Conservation (phyloP, 1,140 invertebrate genomes). For the Argopecten irradians region DNA sequence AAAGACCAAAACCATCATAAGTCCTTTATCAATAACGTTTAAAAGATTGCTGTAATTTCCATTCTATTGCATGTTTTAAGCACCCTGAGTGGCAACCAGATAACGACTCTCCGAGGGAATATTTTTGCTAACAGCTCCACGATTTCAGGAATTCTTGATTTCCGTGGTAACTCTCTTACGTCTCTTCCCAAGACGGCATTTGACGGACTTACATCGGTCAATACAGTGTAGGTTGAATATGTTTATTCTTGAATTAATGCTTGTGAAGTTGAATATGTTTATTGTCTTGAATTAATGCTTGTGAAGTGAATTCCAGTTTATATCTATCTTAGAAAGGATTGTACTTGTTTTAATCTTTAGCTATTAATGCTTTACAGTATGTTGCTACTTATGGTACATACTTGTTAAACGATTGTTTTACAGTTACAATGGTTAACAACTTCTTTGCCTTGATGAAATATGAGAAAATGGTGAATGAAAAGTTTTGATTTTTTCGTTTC, state of each 20-base stretch:
- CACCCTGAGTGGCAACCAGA: conserved; percentile 28
- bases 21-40: no score
- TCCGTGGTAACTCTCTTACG: conserved; percentile 30
- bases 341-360: no score
- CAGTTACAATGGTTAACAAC: no score
- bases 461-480: background rate
- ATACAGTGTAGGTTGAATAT: conserved; percentile 33
- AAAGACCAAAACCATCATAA: no score
- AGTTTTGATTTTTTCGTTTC: background rate
- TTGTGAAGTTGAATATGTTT: background rate
- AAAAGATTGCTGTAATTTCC: no score
- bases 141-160: background rate
- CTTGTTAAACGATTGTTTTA: no score
- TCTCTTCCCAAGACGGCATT: conserved; percentile 44
- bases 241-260: background rate
- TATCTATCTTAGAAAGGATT: no score
- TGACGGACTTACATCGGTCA: conserved; percentile 31
- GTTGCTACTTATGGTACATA: no score
- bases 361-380: no score
- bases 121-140: conserved; percentile 47
- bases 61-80: conserved; percentile 37
- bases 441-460: no score
- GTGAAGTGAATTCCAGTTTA: background rate
- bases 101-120: conserved; percentile 38
- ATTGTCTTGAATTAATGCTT: background rate